These are phyloP conservation scores for Drosophila quinaria DNA, from an alignment of 2,888 invertebrate species.

Conservation along the genomic window DNA sequence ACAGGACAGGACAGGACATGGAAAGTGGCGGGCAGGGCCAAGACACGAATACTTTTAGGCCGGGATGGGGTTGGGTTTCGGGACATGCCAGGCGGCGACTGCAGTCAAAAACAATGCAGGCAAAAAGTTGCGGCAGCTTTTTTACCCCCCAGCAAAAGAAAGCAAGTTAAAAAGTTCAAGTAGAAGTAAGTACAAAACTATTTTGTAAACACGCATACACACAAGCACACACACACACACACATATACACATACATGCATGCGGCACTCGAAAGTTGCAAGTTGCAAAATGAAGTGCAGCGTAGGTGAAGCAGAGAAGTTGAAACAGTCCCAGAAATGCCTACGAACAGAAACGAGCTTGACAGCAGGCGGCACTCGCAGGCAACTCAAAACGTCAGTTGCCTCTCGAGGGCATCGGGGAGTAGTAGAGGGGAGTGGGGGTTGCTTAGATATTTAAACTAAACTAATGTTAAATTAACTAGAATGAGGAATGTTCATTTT, in stretches of 20 bases:
- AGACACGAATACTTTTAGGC: conserved; percentile 30
- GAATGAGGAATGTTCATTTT: too few relatives aligned
- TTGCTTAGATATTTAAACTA: conserved; percentile 9
- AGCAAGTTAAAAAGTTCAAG: conserved; percentile 72
- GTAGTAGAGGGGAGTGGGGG: neutral
- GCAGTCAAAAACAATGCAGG: conserved; percentile 79
- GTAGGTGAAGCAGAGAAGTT: conserved; percentile 61
- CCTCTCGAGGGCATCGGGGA: conserved; percentile 20
- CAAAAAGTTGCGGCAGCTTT: conserved; percentile 70
- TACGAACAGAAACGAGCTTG: conserved; percentile 55
- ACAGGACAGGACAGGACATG: conserved; percentile 22
- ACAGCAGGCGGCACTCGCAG: conserved; percentile 65
- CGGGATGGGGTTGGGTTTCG: conserved; percentile 6
- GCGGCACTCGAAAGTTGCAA: conserved; percentile 62
- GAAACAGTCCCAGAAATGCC: conserved; percentile 50
- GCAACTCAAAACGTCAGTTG: conserved; percentile 67
- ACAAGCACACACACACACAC: neutral
- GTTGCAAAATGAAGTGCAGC: conserved; percentile 71
- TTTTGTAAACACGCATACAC: conserved; percentile 67
- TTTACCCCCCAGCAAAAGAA: conserved; percentile 56
- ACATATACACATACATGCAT: conserved; percentile 7
- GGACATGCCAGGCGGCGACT: conserved; percentile 39
- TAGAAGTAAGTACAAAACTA: conserved; percentile 75
- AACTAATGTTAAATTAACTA: neutral
- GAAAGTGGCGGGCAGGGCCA: conserved; percentile 8